Conservation (phyloP, 2,113 vertebrate genomes). For the Tauraco erythrolophus region DNA sequence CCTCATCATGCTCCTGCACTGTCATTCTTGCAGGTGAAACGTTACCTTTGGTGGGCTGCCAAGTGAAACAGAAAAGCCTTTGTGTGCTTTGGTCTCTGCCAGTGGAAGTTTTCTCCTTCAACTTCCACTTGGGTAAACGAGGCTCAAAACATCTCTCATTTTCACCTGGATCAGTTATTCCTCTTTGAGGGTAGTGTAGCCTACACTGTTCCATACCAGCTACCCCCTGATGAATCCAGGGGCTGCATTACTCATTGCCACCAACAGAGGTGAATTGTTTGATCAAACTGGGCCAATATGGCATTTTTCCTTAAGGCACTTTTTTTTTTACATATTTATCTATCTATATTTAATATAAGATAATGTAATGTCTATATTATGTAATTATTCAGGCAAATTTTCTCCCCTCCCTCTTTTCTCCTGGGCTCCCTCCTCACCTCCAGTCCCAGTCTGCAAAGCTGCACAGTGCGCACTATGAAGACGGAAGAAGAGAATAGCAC, state of each 20-base stretch:
- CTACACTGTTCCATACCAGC: neutral
- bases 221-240: neutral
- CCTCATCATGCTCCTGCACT: neutral
- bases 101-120: neutral
- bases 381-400: neutral
- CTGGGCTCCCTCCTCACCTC: neutral
- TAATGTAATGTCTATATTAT: neutral
- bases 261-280: neutral
- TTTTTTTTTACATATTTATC: neutral
- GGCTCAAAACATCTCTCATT: neutral
- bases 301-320: neutral
- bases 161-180: neutral
- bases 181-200: neutral
- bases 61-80: neutral
- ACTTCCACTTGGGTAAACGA: neutral
- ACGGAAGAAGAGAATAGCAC: neutral
- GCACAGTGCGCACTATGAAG: neutral
- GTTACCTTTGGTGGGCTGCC: neutral
- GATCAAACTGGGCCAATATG: neutral
- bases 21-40: neutral
- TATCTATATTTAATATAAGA: neutral
- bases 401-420: neutral
- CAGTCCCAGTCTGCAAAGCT: neutral
- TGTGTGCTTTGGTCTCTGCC: neutral
- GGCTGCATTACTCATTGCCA: neutral